These are phyloP conservation scores for Rhagoletis pomonella DNA, from an alignment of 1,140 invertebrate genomes.

Conservation along the genomic window DNA sequence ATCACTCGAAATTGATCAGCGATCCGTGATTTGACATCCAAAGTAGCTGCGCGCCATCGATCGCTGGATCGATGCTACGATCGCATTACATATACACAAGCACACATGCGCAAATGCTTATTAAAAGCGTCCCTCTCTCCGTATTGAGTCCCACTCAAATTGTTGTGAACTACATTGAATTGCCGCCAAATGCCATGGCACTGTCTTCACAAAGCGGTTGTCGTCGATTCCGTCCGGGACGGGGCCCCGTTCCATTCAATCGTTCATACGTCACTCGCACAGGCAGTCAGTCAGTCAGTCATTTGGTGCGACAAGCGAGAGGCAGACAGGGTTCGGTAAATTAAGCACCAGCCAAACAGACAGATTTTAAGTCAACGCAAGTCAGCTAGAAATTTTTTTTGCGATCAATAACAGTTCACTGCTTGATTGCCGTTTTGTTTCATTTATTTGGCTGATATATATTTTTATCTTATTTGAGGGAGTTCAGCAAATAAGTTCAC, in stretches of 20 bases:
- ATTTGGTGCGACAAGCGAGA: too few relatives aligned
- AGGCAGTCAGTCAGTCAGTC: background rate
- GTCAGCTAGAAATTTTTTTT: slow-evolving; percentile 41
- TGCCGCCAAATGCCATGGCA: slow-evolving; percentile 24
- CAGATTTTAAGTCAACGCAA: background rate
- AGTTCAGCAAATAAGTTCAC: slow-evolving; percentile 39
- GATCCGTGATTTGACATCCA: slow-evolving; percentile 52
- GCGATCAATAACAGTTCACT: slow-evolving; percentile 45
- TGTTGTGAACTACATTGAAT: slow-evolving; percentile 51
- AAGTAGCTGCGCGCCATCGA: slow-evolving; percentile 43
- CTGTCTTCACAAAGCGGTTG: slow-evolving; percentile 8
- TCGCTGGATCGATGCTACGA: slow-evolving; percentile 31
- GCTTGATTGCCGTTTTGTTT: slow-evolving; percentile 19
- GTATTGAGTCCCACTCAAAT: slow-evolving; percentile 20
- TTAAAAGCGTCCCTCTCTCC: background rate
- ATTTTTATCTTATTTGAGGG: background rate
- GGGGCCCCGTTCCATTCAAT: too few relatives aligned
- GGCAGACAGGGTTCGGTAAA: too few relatives aligned
- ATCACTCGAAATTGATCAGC: slow-evolving; percentile 49
- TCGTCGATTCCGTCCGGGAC: too few relatives aligned
- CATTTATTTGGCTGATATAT: background rate
- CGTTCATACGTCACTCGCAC: background rate
- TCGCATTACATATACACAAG: slow-evolving; percentile 1
- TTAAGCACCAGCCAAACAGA: slow-evolving; percentile 16
- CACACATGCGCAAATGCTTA: background rate